These are phyloP conservation scores for Cybosia mesomella DNA, from an alignment of 2,888 invertebrate genomes.

Conservation along the genomic window DNA sequence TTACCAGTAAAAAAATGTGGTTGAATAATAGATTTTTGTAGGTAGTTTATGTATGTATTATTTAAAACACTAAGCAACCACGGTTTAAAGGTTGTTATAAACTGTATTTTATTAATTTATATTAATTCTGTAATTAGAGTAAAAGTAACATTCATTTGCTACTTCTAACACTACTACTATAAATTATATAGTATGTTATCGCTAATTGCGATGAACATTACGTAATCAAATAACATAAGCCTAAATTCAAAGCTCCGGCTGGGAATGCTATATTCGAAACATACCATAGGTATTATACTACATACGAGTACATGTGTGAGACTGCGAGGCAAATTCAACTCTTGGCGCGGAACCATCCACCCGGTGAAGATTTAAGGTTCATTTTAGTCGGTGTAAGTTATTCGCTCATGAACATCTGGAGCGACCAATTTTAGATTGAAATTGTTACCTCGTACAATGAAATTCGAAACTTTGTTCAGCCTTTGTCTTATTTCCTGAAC, in stretches of 20 bases:
- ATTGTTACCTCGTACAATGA: slow-evolving; percentile 68
- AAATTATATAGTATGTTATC: background rate
- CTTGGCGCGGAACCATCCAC: slow-evolving; percentile 76
- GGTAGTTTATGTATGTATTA: no score
- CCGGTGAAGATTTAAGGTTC: slow-evolving; percentile 81
- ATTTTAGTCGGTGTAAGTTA: slow-evolving; percentile 80
- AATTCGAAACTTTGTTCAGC: slow-evolving; percentile 66
- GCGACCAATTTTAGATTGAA: slow-evolving; percentile 75
- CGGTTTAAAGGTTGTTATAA: no score
- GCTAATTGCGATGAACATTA: slow-evolving; percentile 24
- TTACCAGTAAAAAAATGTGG: slow-evolving; percentile 35
- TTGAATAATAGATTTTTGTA: slow-evolving; percentile 12
- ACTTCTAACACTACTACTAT: background rate
- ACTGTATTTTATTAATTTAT: no score
- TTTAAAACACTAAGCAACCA: no score
- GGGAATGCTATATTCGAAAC: slow-evolving; percentile 50
- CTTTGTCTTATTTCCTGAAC: slow-evolving; percentile 41
- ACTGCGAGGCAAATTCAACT: slow-evolving; percentile 79
- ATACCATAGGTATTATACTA: slow-evolving; percentile 52
- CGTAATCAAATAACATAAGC: slow-evolving; percentile 37
- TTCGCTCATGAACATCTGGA: slow-evolving; percentile 83
- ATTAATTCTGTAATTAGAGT: no score
- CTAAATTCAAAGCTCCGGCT: slow-evolving; percentile 23
- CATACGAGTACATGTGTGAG: slow-evolving; percentile 48
- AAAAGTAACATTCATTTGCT: no score